Conservation (phyloP, 2,888 invertebrate genomes). For the Helleia helle region DNA sequence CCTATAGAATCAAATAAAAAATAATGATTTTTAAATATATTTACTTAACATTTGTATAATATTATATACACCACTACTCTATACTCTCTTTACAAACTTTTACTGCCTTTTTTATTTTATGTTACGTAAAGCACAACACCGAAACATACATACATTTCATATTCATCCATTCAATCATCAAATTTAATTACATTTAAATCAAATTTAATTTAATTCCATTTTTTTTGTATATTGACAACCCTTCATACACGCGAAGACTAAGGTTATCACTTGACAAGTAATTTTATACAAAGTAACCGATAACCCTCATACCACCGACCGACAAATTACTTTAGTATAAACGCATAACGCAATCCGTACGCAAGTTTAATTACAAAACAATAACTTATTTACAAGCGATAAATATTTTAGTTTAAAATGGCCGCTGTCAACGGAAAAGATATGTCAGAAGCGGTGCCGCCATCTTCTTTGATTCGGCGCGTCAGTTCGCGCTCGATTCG, state of each 20-base stretch:
- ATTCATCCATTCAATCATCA: not conserved
- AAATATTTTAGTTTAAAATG: conserved; percentile 33
- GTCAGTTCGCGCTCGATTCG: conserved; percentile 57
- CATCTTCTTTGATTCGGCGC: conserved; percentile 57
- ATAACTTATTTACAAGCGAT: not conserved
- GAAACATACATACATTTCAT: too few relatives aligned
- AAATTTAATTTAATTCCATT: too few relatives aligned
- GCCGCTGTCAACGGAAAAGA: conserved; percentile 60
- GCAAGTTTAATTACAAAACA: conserved; percentile 19
- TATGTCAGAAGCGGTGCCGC: conserved; percentile 48
- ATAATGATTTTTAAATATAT: too few relatives aligned
- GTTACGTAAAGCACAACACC: too few relatives aligned
- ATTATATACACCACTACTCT: too few relatives aligned
- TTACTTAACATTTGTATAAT: too few relatives aligned
- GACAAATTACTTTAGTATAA: conserved; percentile 4
- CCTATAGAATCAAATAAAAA: too few relatives aligned
- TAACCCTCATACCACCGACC: conserved; percentile 2
- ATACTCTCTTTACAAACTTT: too few relatives aligned
- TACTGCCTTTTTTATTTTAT: too few relatives aligned
- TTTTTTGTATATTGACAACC: too few relatives aligned
- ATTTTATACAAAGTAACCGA: conserved; percentile 3
- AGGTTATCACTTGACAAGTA: not conserved
- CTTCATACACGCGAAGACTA: conserved; percentile 6
- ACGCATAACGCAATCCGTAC: conserved; percentile 17
- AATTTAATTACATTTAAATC: too few relatives aligned